Evolutionary conservation across 2,888 invertebrate species (phyloP).

Genomic region (Petrolisthes cinctipes): DNA sequence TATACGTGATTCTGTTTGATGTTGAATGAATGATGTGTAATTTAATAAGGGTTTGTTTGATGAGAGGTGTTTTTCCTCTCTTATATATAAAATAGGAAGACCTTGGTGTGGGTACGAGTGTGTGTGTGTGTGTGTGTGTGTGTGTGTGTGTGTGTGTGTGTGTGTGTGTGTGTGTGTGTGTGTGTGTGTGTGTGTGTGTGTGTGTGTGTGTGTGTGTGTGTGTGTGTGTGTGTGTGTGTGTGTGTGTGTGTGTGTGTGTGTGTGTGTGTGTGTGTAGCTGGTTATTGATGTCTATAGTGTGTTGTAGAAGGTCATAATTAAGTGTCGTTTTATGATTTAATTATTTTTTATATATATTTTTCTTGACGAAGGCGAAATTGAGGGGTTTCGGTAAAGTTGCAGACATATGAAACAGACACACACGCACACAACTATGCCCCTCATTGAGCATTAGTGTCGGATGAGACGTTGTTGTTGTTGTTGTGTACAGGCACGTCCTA

Average conservation of each 20-base stretch:
- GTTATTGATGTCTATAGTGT: background rate
- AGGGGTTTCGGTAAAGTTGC: too few species aligned
- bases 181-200: slow-evolving; percentile 16
- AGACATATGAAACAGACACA: too few species aligned
- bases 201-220: background rate
- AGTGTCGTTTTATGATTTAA: too few species aligned
- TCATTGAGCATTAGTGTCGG: too few species aligned
- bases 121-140: slow-evolving; percentile 14
- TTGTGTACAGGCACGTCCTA: too few species aligned
- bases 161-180: slow-evolving; percentile 18
- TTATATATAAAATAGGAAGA: background rate
- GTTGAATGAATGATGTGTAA: too few species aligned
- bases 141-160: slow-evolving; percentile 13
- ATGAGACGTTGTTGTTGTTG: too few species aligned
- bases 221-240: background rate
- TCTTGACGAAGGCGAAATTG: too few species aligned
- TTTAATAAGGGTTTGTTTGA: background rate
- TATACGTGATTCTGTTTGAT: too few species aligned
- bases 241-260: slow-evolving; percentile 6
- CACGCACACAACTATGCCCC: too few species aligned
- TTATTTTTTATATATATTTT: too few species aligned
- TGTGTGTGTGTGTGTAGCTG: too few species aligned
- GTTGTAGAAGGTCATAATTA: background rate
- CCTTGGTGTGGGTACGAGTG: background rate
- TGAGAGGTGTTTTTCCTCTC: background rate